Conservation (phyloP, 1,140 invertebrate genomes). For the Propsilocerus akamusi region DNA sequence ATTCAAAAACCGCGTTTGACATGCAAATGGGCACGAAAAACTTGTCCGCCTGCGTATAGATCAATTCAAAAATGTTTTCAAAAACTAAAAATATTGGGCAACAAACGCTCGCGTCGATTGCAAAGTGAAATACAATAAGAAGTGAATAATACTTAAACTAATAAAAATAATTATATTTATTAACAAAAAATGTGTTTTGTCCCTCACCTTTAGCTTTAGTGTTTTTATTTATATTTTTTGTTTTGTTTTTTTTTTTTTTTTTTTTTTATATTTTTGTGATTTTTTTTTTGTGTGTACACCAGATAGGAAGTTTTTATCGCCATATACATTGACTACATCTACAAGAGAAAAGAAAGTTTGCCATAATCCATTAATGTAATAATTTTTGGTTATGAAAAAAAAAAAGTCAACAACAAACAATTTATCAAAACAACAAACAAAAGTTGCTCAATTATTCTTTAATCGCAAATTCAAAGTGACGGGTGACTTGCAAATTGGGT, state of each 20-base stretch:
- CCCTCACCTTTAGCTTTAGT: slow-evolving; percentile 6
- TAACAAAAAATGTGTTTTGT: not conserved
- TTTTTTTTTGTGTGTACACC: slow-evolving; percentile 4
- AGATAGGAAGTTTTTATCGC: slow-evolving; percentile 33
- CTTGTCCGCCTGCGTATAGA: too few species aligned
- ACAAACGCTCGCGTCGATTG: too few species aligned
- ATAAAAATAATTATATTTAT: not conserved
- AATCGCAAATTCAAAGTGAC: too few species aligned
- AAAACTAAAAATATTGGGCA: too few species aligned
- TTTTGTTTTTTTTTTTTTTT: not conserved
- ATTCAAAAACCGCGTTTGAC: too few species aligned
- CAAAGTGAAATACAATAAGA: too few species aligned
- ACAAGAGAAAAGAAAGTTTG: slow-evolving; percentile 33
- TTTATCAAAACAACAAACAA: slow-evolving; percentile 2
- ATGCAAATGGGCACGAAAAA: too few species aligned
- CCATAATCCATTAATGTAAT: slow-evolving; percentile 1
- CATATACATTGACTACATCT: slow-evolving; percentile 63
- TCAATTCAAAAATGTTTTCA: too few species aligned
- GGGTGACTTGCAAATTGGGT: too few species aligned
- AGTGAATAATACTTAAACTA: not conserved
- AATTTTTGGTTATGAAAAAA: not conserved
- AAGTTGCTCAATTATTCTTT: too few species aligned
- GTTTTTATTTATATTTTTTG: slow-evolving; percentile 6
- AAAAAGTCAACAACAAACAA: slow-evolving; percentile 4
- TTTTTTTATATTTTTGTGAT: slow-evolving; percentile 2